phyloP scores from a whole-genome alignment of 2,888 invertebrate species.

The Clistopyga incitator region DNA sequence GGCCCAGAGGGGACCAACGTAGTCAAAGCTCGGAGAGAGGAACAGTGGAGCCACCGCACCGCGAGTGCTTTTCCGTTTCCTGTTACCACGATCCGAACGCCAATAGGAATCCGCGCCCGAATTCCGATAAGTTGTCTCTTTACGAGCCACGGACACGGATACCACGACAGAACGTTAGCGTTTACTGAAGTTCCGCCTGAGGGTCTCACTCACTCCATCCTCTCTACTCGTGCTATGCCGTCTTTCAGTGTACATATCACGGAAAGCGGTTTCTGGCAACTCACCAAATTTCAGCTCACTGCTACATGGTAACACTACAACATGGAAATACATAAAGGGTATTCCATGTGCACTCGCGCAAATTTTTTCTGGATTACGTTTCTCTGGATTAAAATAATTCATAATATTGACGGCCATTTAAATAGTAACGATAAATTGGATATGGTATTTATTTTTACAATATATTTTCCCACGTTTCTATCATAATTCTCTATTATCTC shows the following conservation, averaged over 20 bases:
- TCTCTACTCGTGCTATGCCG: not conserved
- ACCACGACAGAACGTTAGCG: constrained; percentile 28
- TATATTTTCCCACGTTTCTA: too few species aligned
- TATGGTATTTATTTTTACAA: too few species aligned
- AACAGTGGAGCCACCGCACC: constrained; percentile 48
- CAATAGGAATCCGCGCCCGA: constrained; percentile 53
- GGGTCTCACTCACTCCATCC: constrained; percentile 9
- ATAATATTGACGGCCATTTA: too few species aligned
- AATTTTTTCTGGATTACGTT: not conserved
- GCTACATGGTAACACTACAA: constrained; percentile 2
- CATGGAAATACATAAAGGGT: not conserved
- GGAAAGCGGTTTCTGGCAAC: constrained; percentile 56
- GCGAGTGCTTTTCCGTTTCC: constrained; percentile 60
- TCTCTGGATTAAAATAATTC: too few species aligned
- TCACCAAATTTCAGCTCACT: constrained; percentile 49
- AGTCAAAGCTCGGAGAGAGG: constrained; percentile 22
- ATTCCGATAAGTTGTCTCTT: constrained; percentile 61
- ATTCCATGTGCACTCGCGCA: not conserved
- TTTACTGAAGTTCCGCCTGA: constrained; percentile 46
- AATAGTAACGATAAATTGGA: too few species aligned
- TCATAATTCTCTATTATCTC: too few species aligned
- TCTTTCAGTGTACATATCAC: constrained; percentile 18
- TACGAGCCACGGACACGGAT: constrained; percentile 51
- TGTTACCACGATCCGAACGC: constrained; percentile 43
- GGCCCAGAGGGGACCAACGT: constrained; percentile 8